phyloP scores from a whole-genome alignment of 2,888 invertebrate species.

The Pterostichus niger region DNA sequence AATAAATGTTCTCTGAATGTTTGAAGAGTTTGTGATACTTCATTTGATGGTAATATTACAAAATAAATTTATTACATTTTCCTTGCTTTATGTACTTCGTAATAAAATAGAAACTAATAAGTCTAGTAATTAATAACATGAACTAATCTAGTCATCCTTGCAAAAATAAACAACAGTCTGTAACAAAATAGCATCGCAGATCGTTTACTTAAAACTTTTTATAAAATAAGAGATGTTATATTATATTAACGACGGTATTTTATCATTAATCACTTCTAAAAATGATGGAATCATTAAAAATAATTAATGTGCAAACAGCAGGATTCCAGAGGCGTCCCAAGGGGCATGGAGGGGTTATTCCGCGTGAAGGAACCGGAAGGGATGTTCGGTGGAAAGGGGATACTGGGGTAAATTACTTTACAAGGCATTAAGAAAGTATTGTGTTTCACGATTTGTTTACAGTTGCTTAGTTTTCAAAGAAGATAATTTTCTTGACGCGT shows the following conservation, averaged over 20 bases:
- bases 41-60: no score
- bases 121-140: neutral
- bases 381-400: neutral
- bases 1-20: no score
- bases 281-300: conserved; percentile 64
- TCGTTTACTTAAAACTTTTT: conserved; percentile 42
- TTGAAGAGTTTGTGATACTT: no score
- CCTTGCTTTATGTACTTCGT: neutral
- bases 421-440: conserved; percentile 43
- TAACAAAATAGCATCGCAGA: conserved; percentile 1
- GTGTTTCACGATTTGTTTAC: conserved; percentile 46
- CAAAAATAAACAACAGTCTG: neutral
- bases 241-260: conserved; percentile 33
- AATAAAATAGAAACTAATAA: neutral
- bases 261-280: conserved; percentile 54
- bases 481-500: neutral
- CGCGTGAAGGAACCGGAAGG: neutral
- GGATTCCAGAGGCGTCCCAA: neutral
- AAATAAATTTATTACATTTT: neutral
- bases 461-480: conserved; percentile 1
- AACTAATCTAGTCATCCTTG: conserved; percentile 5
- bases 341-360: neutral
- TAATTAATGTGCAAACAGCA: conserved; percentile 61
- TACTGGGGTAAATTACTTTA: conserved; percentile 24
- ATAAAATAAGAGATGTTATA: conserved; percentile 35